Conservation (phyloP, 2,113 vertebrate species). For the Cyrtonyx montezumae region DNA sequence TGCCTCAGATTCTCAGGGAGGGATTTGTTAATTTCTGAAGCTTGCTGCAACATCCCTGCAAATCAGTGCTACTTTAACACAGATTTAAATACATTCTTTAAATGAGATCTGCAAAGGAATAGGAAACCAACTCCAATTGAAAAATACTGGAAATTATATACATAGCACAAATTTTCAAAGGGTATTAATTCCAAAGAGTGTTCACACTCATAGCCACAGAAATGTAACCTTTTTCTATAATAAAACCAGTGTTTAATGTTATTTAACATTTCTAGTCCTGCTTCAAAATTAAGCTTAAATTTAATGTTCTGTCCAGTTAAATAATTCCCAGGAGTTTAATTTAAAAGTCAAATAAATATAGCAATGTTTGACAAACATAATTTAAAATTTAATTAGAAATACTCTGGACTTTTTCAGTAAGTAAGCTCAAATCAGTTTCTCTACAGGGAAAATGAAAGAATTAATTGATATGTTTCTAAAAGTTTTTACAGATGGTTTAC, state of each 20-base stretch:
- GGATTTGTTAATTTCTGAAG: not conserved
- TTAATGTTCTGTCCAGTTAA: not conserved
- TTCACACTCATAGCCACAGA: not conserved
- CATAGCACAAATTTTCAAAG: not conserved
- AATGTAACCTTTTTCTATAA: not conserved
- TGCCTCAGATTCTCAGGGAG: not conserved
- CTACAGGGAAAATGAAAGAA: not conserved
- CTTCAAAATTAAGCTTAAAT: not conserved
- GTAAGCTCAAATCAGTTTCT: not conserved
- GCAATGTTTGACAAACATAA: not conserved
- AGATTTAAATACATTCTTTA: not conserved
- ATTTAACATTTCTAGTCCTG: not conserved
- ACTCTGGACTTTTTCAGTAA: not conserved
- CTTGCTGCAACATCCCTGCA: not conserved
- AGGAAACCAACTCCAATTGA: not conserved
- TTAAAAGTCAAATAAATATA: not conserved
- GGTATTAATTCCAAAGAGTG: not conserved
- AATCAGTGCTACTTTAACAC: not conserved
- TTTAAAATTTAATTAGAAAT: not conserved
- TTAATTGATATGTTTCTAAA: not conserved
- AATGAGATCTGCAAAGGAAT: not conserved
- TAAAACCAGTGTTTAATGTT: not conserved
- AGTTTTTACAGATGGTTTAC: not conserved
- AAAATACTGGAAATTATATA: not conserved
- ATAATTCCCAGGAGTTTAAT: not conserved